A percentile compares a stretch with the other conserved stretches of the same genome.
These are phyloP conservation scores for Cosmopolites sordidus DNA, from an alignment of 2,888 invertebrate genomes.

Conservation along the genomic window DNA sequence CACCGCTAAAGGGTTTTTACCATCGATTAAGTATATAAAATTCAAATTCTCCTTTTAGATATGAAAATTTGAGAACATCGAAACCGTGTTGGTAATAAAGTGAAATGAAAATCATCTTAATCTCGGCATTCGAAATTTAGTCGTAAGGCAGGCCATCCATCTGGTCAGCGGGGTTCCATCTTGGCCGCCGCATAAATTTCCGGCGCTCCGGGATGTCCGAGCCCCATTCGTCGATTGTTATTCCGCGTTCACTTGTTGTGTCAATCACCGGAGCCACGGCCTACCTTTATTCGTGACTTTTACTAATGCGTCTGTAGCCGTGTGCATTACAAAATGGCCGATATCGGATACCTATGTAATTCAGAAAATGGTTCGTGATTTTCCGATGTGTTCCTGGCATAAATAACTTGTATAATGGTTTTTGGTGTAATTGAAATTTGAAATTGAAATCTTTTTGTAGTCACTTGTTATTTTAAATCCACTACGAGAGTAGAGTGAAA, in stretches of 20 bases:
- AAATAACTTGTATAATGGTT: too few species aligned
- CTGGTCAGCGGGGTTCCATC: constrained; percentile 24
- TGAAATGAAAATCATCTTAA: constrained; percentile 4
- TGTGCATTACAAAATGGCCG: constrained; percentile 21
- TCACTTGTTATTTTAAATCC: too few species aligned
- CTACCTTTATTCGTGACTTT: constrained; percentile 27
- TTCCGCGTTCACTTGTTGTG: constrained; percentile 38
- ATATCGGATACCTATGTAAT: not conserved
- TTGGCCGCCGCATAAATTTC: constrained; percentile 24
- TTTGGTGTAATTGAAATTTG: too few species aligned
- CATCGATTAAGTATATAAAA: too few species aligned
- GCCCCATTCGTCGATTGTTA: constrained; percentile 40
- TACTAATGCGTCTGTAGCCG: constrained; percentile 19
- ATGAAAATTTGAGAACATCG: too few species aligned
- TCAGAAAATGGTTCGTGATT: too few species aligned
- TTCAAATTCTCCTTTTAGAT: too few species aligned
- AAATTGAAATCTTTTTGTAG: too few species aligned
- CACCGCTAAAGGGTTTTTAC: too few species aligned
- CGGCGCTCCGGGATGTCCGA: constrained; percentile 23
- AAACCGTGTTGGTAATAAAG: too few species aligned
- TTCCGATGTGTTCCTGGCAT: too few species aligned
- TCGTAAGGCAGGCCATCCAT: constrained; percentile 21
- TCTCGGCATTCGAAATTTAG: constrained; percentile 19
- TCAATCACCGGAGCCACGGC: constrained; percentile 37
- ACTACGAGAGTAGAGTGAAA: too few species aligned